phyloP scores from a whole-genome alignment of 2,113 vertebrate genomes.

The Chascanopsetta lugubris region DNA sequence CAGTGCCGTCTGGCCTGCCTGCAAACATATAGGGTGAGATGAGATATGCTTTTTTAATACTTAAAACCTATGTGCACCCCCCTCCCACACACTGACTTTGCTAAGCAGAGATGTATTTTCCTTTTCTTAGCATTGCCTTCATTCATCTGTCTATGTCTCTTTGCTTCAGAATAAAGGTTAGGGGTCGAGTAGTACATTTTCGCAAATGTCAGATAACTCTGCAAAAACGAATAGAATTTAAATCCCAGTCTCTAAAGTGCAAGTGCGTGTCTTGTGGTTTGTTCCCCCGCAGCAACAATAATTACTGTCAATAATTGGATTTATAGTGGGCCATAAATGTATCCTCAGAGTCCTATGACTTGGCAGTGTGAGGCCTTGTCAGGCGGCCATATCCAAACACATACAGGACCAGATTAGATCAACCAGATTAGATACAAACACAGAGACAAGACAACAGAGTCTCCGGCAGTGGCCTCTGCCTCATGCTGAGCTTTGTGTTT shows the following conservation, averaged over 20 bases:
- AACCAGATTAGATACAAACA: conserved; percentile 30
- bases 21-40: neutral
- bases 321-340: conserved; percentile 59
- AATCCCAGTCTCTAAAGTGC: conserved; percentile 30
- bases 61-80: no score
- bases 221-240: neutral
- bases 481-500: neutral
- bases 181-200: neutral
- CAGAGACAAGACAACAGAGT: conserved; percentile 27
- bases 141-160: neutral
- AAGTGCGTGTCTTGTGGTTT: conserved; percentile 15
- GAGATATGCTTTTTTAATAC: neutral
- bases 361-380: conserved; percentile 38
- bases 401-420: conserved; percentile 36
- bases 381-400: conserved; percentile 46
- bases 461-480: conserved; percentile 5
- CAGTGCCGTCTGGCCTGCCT: conserved; percentile 94
- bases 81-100: no score
- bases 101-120: no score
- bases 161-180: neutral
- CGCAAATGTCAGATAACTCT: neutral
- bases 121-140: no score
- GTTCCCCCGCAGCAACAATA: conserved; percentile 1
- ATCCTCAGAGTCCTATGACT: conserved; percentile 58
- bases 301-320: conserved; percentile 56